These are phyloP conservation scores for Drosophila algonquin DNA, from an alignment of 2,888 invertebrate species.

Conservation along the genomic window DNA sequence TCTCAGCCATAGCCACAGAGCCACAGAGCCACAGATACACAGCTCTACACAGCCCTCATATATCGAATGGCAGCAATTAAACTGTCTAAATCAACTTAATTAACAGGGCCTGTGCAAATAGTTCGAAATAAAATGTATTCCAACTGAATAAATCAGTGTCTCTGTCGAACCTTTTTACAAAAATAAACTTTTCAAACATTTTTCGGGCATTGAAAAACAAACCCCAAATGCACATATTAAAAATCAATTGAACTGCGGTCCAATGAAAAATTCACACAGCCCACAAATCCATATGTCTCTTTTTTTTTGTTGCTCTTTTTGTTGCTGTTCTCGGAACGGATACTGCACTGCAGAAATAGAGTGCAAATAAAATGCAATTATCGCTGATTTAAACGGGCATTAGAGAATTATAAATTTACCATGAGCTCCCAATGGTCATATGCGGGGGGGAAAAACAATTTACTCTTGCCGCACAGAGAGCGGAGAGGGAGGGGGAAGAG, in stretches of 20 bases:
- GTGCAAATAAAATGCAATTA: conserved; percentile 56
- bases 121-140: conserved; percentile 26
- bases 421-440: conserved; percentile 26
- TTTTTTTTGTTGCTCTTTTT: no score
- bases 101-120: conserved; percentile 17
- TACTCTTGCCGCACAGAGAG: background rate
- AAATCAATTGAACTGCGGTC: conserved; percentile 73
- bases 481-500: background rate
- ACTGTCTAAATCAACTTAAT: conserved; percentile 45
- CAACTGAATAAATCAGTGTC: conserved; percentile 2
- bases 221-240: conserved; percentile 44
- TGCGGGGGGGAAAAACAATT: conserved; percentile 2
- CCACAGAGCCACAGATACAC: background rate
- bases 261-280: conserved; percentile 33
- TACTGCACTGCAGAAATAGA: conserved; percentile 26
- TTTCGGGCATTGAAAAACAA: background rate
- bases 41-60: background rate
- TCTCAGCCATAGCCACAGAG: background rate
- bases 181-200: background rate
- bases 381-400: conserved; percentile 54
- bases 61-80: conserved; percentile 32
- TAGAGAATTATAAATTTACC: conserved; percentile 48
- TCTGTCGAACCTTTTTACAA: background rate
- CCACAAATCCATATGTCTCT: conserved; percentile 38
- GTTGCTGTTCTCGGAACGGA: background rate